These are phyloP conservation scores for Vultur gryphus DNA, from an alignment of 2,797 vertebrate genomes.

Conservation along the genomic window DNA sequence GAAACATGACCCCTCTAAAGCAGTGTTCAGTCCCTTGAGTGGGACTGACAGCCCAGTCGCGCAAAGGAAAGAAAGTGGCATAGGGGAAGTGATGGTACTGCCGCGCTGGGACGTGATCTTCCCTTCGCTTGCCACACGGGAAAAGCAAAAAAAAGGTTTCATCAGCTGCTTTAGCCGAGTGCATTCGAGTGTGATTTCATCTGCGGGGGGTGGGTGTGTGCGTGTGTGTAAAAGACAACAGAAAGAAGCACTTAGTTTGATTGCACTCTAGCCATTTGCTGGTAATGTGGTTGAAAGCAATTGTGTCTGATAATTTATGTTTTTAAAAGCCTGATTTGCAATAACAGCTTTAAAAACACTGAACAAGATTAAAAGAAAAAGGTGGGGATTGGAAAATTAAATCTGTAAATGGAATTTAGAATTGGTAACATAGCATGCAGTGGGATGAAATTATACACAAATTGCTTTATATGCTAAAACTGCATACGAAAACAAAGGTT, in stretches of 20 bases:
- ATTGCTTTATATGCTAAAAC: not conserved
- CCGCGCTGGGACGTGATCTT: not conserved
- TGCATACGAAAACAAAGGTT: not conserved
- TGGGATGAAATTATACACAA: not conserved
- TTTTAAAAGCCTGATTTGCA: slow-evolving; percentile 39
- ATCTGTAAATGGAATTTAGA: not conserved
- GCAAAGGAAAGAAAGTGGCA: not conserved
- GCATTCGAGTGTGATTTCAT: not conserved
- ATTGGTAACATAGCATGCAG: not conserved
- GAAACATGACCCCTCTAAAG: slow-evolving; percentile 9
- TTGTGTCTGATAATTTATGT: slow-evolving; percentile 16
- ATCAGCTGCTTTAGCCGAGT: not conserved
- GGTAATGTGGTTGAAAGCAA: slow-evolving; percentile 43
- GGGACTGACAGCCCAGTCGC: not conserved
- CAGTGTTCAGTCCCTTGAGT: not conserved
- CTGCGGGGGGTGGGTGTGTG: not conserved
- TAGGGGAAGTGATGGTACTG: not conserved
- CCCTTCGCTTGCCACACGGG: not conserved
- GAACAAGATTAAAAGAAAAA: slow-evolving; percentile 7
- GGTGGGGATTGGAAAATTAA: not conserved
- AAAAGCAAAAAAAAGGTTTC: not conserved
- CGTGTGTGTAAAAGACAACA: not conserved
- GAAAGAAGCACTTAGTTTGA: slow-evolving; percentile 59
- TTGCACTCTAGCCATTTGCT: slow-evolving; percentile 39
- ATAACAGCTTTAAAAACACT: slow-evolving; percentile 20